Evolutionary conservation across 2,888 invertebrate genomes (phyloP), one percentile per base, ranked within the genome.

Genomic region (Orchesellides sinensis): DNA sequence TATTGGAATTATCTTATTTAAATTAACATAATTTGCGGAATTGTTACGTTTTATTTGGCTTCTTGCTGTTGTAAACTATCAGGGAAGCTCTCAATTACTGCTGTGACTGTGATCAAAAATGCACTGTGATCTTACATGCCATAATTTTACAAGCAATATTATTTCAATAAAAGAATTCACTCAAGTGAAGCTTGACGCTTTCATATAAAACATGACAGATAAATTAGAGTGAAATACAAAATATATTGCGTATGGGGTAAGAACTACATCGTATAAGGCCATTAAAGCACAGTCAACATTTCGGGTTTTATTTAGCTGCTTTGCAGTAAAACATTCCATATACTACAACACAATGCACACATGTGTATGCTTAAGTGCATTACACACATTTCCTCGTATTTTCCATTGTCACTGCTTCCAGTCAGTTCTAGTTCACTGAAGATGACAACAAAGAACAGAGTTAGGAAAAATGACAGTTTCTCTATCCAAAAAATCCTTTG

Each of bases 391-490:
- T 73, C 25, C 45, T 49, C 52, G 21, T 61, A 29, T 63, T 73
- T 72, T 32, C 56, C 29, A 45, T 56, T 72, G 45, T 29, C 45
- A 27, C 70, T 70, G 52, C 35, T 79, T 72, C 45, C 49, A 70
- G 63, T 63, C 65, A 72, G 54, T 72, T 80, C 80, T 73, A 59
- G 79, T 72, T 79, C 70, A 80, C 66, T 80, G 72, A 29, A 49
- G 72, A 80, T 56, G 56, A 65, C 80, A 70, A 79, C 54, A 56
- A 70, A 79, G 47, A 32, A 61, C 65, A 66, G 56, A 73, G 29
- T 47, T 65, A n/a, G 10, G 80, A 80, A 59, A 80, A 56, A 73
- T 80, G 80, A 80, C 73, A 80, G 80, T 65, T 63, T 70, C 52
- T 21, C 69, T 68, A 19, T 49, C 49, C 61, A 65, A 79, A 79